A percentile compares a stretch with the other conserved stretches of the same genome.
These are phyloP conservation scores for Styela clava DNA, from an alignment of 23 tunicate genomes.

Conservation along the genomic window DNA sequence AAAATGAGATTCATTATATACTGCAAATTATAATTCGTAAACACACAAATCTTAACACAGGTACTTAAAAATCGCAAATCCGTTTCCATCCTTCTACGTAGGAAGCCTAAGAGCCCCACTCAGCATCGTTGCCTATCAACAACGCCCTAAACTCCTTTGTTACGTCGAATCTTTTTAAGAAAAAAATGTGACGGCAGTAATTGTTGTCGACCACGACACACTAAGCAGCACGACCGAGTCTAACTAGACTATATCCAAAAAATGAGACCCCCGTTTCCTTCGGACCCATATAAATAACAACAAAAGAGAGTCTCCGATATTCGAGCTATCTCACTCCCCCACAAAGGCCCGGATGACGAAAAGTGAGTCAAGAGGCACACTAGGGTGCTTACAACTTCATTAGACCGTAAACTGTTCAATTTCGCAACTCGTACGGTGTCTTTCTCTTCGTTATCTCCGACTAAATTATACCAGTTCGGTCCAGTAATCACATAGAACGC, in stretches of 20 bases:
- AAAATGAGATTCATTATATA: no score
- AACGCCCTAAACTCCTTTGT: background rate
- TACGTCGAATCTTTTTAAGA: background rate
- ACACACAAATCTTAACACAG: no score
- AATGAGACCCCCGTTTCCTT: background rate
- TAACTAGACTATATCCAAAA: background rate
- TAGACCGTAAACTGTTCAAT: slow-evolving; percentile 21
- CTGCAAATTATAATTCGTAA: no score
- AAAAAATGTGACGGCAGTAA: background rate
- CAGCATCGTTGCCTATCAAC: background rate
- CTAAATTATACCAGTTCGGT: background rate
- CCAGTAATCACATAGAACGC: background rate
- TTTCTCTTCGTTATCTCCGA: background rate
- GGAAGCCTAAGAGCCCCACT: background rate
- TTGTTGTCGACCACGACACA: background rate
- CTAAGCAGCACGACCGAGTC: no score
- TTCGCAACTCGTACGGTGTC: background rate
- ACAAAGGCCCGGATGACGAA: background rate
- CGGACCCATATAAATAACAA: background rate
- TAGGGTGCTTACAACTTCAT: slow-evolving; percentile 13
- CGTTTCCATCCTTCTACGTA: background rate
- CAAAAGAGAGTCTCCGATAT: background rate
- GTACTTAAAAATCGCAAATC: background rate
- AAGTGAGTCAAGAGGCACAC: slow-evolving; percentile 22
- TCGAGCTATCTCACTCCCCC: background rate